Evolutionary conservation across 2,888 invertebrate species (phyloP).

Genomic region (Drosophila hawaiiensis): DNA sequence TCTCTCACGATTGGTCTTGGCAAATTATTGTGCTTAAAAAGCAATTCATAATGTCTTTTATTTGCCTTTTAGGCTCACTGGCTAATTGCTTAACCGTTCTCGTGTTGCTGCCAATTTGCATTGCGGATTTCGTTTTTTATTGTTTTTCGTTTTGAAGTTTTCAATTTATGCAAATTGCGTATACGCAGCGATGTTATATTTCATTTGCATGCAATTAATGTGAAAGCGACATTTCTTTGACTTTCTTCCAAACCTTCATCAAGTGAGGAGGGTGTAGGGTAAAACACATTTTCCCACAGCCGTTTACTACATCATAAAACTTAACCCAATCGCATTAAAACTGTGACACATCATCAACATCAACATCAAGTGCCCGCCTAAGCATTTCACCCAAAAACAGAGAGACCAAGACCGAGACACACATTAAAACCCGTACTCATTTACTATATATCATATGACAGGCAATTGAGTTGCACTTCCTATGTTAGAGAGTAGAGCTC

Average conservation of each 20-base stretch:
- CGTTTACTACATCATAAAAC: conserved; percentile 78
- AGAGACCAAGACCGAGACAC: conserved; percentile 2
- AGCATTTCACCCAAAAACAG: conserved; percentile 66
- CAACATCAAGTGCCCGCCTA: conserved; percentile 71
- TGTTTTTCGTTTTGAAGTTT: conserved; percentile 13
- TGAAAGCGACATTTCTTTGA: conserved; percentile 72
- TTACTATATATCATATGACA: conserved; percentile 41
- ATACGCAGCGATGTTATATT: conserved; percentile 52
- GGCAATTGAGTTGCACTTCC: conserved; percentile 69
- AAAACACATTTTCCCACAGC: conserved; percentile 66
- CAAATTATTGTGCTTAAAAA: conserved; percentile 57
- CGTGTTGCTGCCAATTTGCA: background rate
- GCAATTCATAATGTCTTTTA: conserved; percentile 63
- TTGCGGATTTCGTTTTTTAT: background rate
- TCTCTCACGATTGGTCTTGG: conserved; percentile 8
- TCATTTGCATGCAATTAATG: conserved; percentile 68
- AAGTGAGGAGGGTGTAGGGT: background rate
- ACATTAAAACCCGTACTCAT: conserved; percentile 10
- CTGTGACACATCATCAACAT: conserved; percentile 80
- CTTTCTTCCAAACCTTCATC: conserved; percentile 57
- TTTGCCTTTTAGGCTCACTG: conserved; percentile 37
- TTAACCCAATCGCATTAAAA: conserved; percentile 78
- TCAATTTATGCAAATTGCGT: conserved; percentile 64
- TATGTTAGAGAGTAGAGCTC: conserved; percentile 38
- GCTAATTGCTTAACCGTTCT: conserved; percentile 42